A percentile compares a stretch with the other conserved stretches of the same genome.
These are phyloP conservation scores for Caenorhabditis sp. DNA, from an alignment of 2,888 invertebrate genomes.

Conservation along the genomic window DNA sequence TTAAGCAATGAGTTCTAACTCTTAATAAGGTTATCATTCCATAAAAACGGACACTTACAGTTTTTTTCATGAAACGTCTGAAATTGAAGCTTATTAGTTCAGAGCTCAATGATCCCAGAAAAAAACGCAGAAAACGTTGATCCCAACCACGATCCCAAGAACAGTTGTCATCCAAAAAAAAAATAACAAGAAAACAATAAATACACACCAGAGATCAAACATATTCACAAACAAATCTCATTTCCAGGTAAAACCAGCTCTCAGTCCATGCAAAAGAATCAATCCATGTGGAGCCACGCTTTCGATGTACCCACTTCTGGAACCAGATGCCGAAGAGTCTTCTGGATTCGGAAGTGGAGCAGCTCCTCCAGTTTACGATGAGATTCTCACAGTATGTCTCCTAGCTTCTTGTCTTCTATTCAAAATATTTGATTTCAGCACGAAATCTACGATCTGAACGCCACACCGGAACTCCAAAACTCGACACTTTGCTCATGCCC, in stretches of 20 bases:
- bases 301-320: constrained; percentile 56
- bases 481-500: constrained; percentile 57
- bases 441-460: constrained; percentile 63
- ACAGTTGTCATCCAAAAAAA: constrained; percentile 5
- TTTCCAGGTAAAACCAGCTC: constrained; percentile 50
- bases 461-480: constrained; percentile 44
- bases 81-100: too few species aligned
- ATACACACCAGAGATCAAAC: constrained; percentile 10
- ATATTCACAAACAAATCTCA: not conserved
- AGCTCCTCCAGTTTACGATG: constrained; percentile 63
- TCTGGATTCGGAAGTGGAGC: constrained; percentile 62
- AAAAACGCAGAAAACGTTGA: not conserved
- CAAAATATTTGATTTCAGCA: constrained; percentile 42
- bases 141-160: not conserved
- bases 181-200: constrained; percentile 5
- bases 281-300: constrained; percentile 63
- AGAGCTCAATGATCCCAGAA: not conserved
- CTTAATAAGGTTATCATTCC: too few species aligned
- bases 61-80: too few species aligned
- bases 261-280: constrained; percentile 39
- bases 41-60: too few species aligned
- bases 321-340: constrained; percentile 58
- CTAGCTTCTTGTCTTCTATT: not conserved
- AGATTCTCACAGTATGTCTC: constrained; percentile 52
- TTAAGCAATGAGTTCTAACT: too few species aligned